phyloP scores from a whole-genome alignment of 2,113 vertebrate genomes.

The Leucopternis melanops region DNA sequence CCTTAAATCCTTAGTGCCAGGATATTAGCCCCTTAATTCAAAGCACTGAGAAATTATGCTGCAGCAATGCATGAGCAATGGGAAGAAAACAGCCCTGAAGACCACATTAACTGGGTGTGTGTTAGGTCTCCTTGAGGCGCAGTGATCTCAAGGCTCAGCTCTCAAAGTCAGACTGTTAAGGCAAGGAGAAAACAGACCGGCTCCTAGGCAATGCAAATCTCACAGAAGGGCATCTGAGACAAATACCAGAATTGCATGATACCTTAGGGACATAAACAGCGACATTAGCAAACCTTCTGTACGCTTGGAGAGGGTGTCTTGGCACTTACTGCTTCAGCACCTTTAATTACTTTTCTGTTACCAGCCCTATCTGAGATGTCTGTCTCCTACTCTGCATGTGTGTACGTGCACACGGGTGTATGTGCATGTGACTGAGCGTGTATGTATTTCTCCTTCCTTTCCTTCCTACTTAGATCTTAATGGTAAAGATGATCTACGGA shows the following conservation, averaged over 20 bases:
- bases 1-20: neutral
- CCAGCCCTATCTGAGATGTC: neutral
- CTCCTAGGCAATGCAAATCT: neutral
- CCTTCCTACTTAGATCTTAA: neutral
- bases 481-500: neutral
- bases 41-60: slow-evolving; percentile 3
- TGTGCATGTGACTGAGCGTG: rapidly evolving
- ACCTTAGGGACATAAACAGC: neutral
- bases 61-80: neutral
- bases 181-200: neutral
- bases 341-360: neutral
- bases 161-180: neutral
- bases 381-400: neutral
- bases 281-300: neutral
- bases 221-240: neutral
- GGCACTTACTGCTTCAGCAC: neutral
- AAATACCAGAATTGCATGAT: neutral
- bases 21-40: slow-evolving; percentile 12
- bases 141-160: neutral
- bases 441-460: neutral
- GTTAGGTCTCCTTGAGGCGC: neutral
- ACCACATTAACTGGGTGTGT: neutral
- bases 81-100: neutral
- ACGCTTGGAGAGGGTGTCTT: neutral
- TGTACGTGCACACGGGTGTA: neutral